Evolutionary conservation across 2,888 invertebrate genomes (phyloP), one percentile per base, ranked within the genome.

Genomic region (Ethmia dodecea): DNA sequence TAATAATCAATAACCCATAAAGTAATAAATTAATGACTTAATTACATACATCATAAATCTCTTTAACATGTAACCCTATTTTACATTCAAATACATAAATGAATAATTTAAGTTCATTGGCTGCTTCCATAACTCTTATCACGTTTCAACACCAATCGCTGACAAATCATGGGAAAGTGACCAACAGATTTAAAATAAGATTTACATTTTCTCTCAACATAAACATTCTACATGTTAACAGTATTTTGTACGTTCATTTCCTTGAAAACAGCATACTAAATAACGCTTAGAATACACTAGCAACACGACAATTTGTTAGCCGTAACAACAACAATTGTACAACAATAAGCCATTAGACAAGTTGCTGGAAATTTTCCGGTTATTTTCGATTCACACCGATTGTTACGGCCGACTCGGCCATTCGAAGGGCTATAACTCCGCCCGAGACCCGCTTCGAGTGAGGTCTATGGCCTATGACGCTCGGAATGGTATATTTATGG

Each of bases 341-440:
- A 83, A 83, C 81, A 84, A 81, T 84, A 77, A 74, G 71, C 81
- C 69, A 83, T 84, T 84, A 84, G 83, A 81, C 73, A 77, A 72
- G 65, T 75, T 72, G 79, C 30, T 72, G 64, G 75, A 81, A 74
- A 83, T 83, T 84, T 84, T 81, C 84, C 79, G 79, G 78, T 77
- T 76, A 79, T 84, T 84, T 83, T 75, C 76, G 79, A 83, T 83
- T 84, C 78, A 75, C 75, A 66, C 62, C 73, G 76, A 81, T 81
- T 76, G 84, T 77, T 75, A 73, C 60, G 64, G 67, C 57, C 62
- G 65, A 54, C 48, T 52, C 67, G 66, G 66, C 61, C 66, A 64
- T 72, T 71, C 63, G 56, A 52, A 65, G 63, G 66, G 70, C 69
- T 58, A 75, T 79, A 79, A 77, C 79, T 79, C 58, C 60, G 52